Evolutionary conservation across 2,113 vertebrate genomes (phyloP).

Genomic region (Sinocyclocheilus maitianheensis): DNA sequence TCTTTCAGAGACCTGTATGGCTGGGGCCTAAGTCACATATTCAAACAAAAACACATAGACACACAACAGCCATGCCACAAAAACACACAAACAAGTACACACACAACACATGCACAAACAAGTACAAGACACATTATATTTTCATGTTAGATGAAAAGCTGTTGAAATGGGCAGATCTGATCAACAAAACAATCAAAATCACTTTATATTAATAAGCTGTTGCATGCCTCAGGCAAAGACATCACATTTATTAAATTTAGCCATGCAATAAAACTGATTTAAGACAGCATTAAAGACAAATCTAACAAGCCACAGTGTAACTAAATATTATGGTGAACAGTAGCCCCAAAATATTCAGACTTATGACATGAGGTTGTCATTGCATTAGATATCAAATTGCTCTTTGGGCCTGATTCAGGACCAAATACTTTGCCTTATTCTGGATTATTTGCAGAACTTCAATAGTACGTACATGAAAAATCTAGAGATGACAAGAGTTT

Average conservation of each 20-base stretch:
- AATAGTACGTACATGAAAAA: not conserved
- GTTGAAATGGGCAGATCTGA: not conserved
- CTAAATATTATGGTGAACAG: not conserved
- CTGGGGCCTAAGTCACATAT: slow-evolving; percentile 80
- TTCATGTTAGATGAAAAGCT: slow-evolving; percentile 34
- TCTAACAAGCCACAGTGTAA: not conserved
- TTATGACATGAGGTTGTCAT: not conserved
- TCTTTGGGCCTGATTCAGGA: not conserved
- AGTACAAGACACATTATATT: slow-evolving; percentile 41
- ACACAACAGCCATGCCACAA: not conserved
- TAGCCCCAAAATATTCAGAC: not conserved
- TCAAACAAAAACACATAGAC: not conserved
- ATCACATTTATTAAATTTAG: not conserved
- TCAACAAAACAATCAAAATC: slow-evolving; percentile 15
- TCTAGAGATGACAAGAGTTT: not conserved
- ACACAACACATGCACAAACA: slow-evolving; percentile 33
- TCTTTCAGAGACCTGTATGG: slow-evolving; percentile 90
- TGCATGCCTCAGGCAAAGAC: not conserved
- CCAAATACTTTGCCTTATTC: not conserved
- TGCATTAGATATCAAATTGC: not conserved
- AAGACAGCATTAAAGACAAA: not conserved
- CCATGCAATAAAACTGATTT: not conserved
- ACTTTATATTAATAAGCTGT: not conserved
- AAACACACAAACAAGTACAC: slow-evolving; percentile 16
- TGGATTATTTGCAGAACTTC: not conserved